Evolutionary conservation across 2,113 vertebrate genomes (phyloP), one percentile per base, ranked within the genome.

Genomic region (Myrmecophaga tridactyla): DNA sequence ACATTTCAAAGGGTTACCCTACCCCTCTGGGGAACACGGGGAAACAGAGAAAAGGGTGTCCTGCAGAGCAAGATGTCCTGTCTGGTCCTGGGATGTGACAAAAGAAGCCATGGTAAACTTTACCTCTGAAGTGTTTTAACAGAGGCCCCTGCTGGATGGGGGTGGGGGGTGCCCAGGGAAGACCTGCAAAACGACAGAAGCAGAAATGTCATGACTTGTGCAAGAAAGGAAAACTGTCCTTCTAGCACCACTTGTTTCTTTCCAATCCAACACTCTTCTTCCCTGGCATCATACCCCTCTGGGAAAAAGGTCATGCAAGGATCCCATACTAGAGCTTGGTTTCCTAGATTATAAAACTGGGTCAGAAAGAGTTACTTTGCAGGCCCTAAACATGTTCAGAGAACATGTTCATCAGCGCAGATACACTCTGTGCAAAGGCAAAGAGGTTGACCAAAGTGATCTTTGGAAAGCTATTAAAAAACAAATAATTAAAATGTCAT

Each of bases 241-340:
- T 29, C 48, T n/a, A 11, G 56, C 7, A 4, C 7, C 0, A 27
- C 23, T 23, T 2, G 6, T 60, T 81, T n/a, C 25, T 17, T 89
- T 92, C 89, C 48, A 77, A 63, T 46, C 70, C 84, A 31, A 90
- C 56, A 34, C 17, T n/a, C 56, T 43, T 89, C 36, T 58, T 81
- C 86, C 86, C 65, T 7, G 1, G 12, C 78, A 67, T 25, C 1
- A 0, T 1, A 31, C 56, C 41, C 70, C n/a, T 58, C 41, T n/a
- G 17, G 62, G 62, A 23, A 51, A 13, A 17, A 3, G 46, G 31
- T 13, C 4, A 3, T 0, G 14, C 34, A 2, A 58, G 6, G 25
- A 23, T 48, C 67, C 20, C 65, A 51, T 7, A 17, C 15, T 1
- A 18, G 31, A 51, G 58, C 78, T 1, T 18, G 65, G 43, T 18